phyloP scores from a whole-genome alignment of 2,888 invertebrate species.

The Clepsis dumicolana region DNA sequence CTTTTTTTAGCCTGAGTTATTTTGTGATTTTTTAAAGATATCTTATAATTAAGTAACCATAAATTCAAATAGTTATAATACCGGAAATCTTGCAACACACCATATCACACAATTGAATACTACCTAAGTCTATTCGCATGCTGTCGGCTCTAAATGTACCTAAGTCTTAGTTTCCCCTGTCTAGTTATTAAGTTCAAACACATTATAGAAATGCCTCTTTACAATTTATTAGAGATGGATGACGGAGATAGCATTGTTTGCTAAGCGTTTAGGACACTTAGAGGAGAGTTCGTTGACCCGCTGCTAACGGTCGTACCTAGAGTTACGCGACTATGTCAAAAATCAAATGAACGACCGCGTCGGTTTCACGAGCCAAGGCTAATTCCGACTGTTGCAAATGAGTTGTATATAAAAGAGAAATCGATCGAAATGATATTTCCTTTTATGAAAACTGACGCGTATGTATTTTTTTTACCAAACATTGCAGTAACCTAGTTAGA shows the following conservation, averaged over 20 bases:
- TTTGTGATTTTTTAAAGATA: too few species aligned
- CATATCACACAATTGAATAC: too few species aligned
- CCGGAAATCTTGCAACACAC: too few species aligned
- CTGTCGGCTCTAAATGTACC: too few species aligned
- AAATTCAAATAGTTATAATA: too few species aligned
- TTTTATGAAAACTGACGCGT: background rate
- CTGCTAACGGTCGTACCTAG: constrained; percentile 28
- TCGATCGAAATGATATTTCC: background rate
- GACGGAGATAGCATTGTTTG: constrained; percentile 17
- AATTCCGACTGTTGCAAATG: background rate
- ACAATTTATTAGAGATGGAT: constrained; percentile 1
- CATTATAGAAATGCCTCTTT: background rate
- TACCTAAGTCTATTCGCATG: too few species aligned
- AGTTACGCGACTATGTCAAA: constrained; percentile 1
- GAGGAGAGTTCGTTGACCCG: constrained; percentile 24
- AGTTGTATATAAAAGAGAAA: background rate
- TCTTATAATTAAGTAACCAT: too few species aligned
- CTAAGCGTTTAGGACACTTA: constrained; percentile 25
- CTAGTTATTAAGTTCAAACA: background rate
- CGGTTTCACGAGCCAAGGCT: background rate
- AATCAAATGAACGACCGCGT: background rate
- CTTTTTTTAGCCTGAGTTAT: too few species aligned
- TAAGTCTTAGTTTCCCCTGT: too few species aligned
- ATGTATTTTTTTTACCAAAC: background rate
- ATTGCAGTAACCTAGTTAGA: background rate